A percentile compares a stretch with the other conserved stretches of the same genome.
These are phyloP conservation scores for Drosophila melanocephala DNA, from an alignment of 2,888 invertebrate genomes.

Conservation along the genomic window DNA sequence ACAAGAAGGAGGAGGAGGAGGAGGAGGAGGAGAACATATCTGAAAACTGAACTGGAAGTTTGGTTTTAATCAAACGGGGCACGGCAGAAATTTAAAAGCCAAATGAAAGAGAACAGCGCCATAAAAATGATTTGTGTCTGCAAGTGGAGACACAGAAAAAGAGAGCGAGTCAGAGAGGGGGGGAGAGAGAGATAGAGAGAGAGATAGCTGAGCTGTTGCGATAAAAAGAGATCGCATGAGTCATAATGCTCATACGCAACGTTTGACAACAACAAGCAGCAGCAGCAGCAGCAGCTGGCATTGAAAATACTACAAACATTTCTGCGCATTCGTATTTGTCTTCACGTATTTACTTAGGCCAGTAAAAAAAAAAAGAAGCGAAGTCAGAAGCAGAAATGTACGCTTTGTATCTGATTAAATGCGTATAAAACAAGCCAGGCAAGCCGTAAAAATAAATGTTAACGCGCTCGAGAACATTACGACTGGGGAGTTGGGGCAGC, in stretches of 20 bases:
- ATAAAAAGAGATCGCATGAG: conserved; percentile 33
- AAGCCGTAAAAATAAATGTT: conserved; percentile 40
- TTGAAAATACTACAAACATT: conserved; percentile 29
- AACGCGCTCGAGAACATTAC: conserved; percentile 20
- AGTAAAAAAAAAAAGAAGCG: conserved; percentile 1
- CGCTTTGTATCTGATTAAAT: conserved; percentile 57
- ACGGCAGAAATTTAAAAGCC: conserved; percentile 54
- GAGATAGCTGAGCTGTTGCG: background rate
- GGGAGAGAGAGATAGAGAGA: background rate
- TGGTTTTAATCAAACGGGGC: conserved; percentile 69
- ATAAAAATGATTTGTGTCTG: conserved; percentile 67
- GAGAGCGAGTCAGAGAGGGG: background rate
- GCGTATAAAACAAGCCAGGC: conserved; percentile 24
- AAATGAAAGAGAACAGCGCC: conserved; percentile 58
- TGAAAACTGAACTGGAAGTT: conserved; percentile 23
- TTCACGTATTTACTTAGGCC: conserved; percentile 48
- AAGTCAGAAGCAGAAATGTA: background rate
- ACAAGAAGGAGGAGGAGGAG: background rate
- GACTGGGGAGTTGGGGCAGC: background rate
- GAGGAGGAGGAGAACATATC: background rate
- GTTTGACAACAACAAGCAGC: conserved; percentile 38
- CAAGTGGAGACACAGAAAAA: background rate
- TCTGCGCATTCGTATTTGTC: conserved; percentile 17
- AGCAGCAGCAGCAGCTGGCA: conserved; percentile 29
- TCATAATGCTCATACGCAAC: conserved; percentile 60